These are phyloP conservation scores for Drosophila mimica DNA, from an alignment of 2,888 invertebrate species.

Conservation along the genomic window DNA sequence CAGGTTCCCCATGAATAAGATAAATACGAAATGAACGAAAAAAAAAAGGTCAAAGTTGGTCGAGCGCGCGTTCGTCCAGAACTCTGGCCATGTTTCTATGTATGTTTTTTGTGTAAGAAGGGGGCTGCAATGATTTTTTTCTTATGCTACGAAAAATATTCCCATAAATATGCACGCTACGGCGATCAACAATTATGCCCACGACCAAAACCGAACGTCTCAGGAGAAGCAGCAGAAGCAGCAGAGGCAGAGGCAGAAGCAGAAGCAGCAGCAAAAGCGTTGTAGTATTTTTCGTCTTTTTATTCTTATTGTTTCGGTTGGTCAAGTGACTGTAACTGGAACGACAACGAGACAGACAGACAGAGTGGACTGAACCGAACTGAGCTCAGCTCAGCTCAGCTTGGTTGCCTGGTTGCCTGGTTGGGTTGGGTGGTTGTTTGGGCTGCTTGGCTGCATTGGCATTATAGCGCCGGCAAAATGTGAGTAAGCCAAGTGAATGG, in stretches of 20 bases:
- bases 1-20: constrained; percentile 16
- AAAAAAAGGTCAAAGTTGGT: constrained; percentile 77
- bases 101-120: constrained; percentile 14
- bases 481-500: constrained; percentile 74
- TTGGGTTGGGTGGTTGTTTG: constrained; percentile 38
- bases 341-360: constrained; percentile 63
- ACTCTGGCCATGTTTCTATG: constrained; percentile 41
- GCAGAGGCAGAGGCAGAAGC: constrained; percentile 13
- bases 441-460: constrained; percentile 67
- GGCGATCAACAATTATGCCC: constrained; percentile 77
- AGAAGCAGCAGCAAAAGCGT: constrained; percentile 14
- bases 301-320: constrained; percentile 85
- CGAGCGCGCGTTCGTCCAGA: constrained; percentile 76
- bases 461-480: constrained; percentile 76
- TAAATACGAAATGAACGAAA: constrained; percentile 13
- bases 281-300: constrained; percentile 52
- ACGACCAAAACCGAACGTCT: constrained; percentile 63
- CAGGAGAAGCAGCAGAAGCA: constrained; percentile 27
- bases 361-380: constrained; percentile 47
- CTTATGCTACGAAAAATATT: constrained; percentile 62
- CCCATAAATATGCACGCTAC: constrained; percentile 81
- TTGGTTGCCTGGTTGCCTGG: constrained; percentile 21
- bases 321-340: constrained; percentile 85
- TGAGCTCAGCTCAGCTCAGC: constrained; percentile 22
- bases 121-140: constrained; percentile 67